Evolutionary conservation across 2,888 invertebrate genomes (phyloP), one percentile per base, ranked within the genome.

Genomic region (Dimorphilus gyrociliatus): DNA sequence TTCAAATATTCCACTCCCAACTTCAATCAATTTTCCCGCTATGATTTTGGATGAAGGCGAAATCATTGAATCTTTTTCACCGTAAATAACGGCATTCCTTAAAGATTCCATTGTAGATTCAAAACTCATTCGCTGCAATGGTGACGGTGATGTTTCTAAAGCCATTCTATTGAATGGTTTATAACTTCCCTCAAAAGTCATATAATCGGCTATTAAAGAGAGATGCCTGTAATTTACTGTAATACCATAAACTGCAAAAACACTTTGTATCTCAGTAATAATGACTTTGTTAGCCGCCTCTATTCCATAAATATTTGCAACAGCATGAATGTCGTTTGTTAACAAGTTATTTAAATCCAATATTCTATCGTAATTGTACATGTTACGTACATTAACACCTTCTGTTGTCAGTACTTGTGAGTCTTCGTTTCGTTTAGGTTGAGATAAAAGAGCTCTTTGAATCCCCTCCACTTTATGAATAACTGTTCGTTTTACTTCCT

Each of bases 231-330:
- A 76, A 65, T 94, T 85, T 3, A 99, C 90, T 6, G 75, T 74
- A 50, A 99, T 99, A 16, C 92, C 92, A 51, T 99, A 99, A 1
- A 85, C 86, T 44, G 79, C 80, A 63, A 99, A 99, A 19, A 97
- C 97, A 53, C 84, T 81, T 58, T 80, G 76, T 26, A 97, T 78
- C 70, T 99, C 97, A 64, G 78, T 81, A 8, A 85, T 77, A 33
- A 97, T 79, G 2, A 84, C 81, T 59, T 75, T 75, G 29, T 75
- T 72, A 0, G 90, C 94, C 0, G 97, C 94, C 67, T 97, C 97
- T 40, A 97, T 85, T 1, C 97, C 97, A 52, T 88, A 97, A 0
- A 76, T 81, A 7, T 73, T 69, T 0, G 85, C 81, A 48, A 97
- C 76, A 2, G 77, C 75, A 50, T 90, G 84, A 37, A 97, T 79